These are phyloP conservation scores for Homarus americanus DNA, from an alignment of 1,140 invertebrate species.

Conservation along the genomic window DNA sequence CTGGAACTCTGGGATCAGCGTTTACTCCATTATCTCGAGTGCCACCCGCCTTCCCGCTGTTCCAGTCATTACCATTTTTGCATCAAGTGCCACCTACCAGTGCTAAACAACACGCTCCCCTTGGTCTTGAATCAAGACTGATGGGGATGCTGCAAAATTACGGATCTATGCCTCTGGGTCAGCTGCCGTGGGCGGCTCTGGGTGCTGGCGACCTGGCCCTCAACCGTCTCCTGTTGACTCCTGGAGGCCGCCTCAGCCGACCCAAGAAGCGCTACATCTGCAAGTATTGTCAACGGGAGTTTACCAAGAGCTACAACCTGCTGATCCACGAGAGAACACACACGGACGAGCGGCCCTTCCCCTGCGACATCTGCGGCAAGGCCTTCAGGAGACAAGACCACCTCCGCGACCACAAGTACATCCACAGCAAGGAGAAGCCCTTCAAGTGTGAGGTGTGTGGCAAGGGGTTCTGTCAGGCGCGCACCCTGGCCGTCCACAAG, in stretches of 20 bases:
- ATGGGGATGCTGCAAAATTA: slow-evolving; percentile 62
- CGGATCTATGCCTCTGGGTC: slow-evolving; percentile 43
- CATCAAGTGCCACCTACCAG: slow-evolving; percentile 52
- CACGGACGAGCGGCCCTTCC: slow-evolving; percentile 98
- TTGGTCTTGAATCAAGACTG: slow-evolving; percentile 57
- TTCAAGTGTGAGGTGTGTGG: slow-evolving; percentile 97
- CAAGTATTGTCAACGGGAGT: slow-evolving; percentile 97
- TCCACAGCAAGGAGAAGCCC: slow-evolving; percentile 98
- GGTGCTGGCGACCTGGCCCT: slow-evolving; percentile 64
- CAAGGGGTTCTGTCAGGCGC: slow-evolving; percentile 97
- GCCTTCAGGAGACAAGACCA: slow-evolving; percentile 98
- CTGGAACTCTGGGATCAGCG: slow-evolving; percentile 54
- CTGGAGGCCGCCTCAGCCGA: slow-evolving; percentile 82
- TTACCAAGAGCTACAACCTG: slow-evolving; percentile 98
- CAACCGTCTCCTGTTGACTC: slow-evolving; percentile 64
- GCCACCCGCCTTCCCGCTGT: slow-evolving; percentile 56
- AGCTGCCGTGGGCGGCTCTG: slow-evolving; percentile 63
- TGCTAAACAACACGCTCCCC: slow-evolving; percentile 55
- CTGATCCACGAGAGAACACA: slow-evolving; percentile 98
- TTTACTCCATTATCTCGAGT: slow-evolving; percentile 65
- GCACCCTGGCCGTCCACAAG: slow-evolving; percentile 93
- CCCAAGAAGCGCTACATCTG: slow-evolving; percentile 99
- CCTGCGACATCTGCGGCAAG: slow-evolving; percentile 98
- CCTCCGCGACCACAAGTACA: slow-evolving; percentile 97
- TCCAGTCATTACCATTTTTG: slow-evolving; percentile 63